These are phyloP conservation scores for Apodemus speciosus DNA, from an alignment of 2,113 vertebrate species.

Conservation along the genomic window DNA sequence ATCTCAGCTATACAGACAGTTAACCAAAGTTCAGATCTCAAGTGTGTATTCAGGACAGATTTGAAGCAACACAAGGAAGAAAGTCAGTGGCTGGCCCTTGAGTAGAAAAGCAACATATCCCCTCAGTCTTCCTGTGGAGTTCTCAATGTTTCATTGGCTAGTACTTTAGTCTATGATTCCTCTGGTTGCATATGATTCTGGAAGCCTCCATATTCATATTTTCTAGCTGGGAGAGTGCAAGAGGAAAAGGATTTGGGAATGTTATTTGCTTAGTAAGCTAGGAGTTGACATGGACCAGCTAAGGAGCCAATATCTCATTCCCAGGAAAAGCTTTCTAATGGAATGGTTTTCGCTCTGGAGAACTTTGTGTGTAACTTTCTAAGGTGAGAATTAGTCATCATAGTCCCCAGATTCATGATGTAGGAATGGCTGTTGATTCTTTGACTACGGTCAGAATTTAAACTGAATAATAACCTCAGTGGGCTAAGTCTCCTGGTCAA, in stretches of 20 bases:
- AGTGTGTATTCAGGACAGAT: slow-evolving; percentile 1
- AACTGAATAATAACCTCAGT: slow-evolving; percentile 39
- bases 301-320: background rate
- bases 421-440: background rate
- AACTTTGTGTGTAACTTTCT: background rate
- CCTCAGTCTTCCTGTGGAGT: background rate
- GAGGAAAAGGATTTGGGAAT: background rate
- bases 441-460: slow-evolving; percentile 15
- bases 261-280: background rate
- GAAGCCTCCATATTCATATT: background rate
- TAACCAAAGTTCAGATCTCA: slow-evolving; percentile 36
- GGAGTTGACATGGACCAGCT: background rate
- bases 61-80: slow-evolving; percentile 21
- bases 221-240: background rate
- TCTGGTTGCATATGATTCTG: background rate
- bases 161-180: background rate
- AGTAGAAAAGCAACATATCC: slow-evolving; percentile 33
- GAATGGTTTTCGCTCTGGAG: background rate
- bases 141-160: background rate
- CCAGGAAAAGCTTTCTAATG: slow-evolving; percentile 12
- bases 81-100: background rate
- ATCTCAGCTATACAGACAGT: background rate
- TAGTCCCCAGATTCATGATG: background rate
- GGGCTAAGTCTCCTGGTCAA: background rate
- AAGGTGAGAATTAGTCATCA: background rate